Percentiles rank a stretch among this genome's conserved stretches.
phyloP scores from a whole-genome alignment of 1,140 invertebrate species.

The Pristionchus pacificus region DNA sequence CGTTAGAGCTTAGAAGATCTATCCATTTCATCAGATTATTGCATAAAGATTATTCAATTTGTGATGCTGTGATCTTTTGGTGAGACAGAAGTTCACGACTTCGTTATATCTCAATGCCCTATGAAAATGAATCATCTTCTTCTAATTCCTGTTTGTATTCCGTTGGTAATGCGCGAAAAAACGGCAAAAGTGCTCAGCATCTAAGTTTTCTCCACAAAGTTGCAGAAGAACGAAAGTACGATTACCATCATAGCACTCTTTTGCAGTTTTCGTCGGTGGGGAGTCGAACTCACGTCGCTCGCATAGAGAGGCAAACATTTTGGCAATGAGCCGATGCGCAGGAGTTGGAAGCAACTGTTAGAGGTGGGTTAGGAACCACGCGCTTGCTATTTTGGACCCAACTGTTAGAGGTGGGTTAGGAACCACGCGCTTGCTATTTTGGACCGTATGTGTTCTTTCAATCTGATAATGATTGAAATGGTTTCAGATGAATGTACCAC shows the following conservation, averaged over 20 bases:
- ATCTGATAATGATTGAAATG: too few species aligned
- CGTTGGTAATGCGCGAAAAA: neutral
- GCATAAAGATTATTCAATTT: too few species aligned
- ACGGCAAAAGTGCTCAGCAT: neutral
- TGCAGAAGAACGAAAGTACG: constrained; percentile 1
- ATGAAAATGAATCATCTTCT: neutral
- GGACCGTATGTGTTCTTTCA: too few species aligned
- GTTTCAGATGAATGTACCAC: too few species aligned
- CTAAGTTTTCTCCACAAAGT: neutral
- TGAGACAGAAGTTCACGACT: neutral
- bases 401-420: neutral
- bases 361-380: neutral
- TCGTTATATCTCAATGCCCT: neutral
- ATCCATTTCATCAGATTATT: too few species aligned
- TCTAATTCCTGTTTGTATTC: neutral
- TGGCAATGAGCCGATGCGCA: neutral
- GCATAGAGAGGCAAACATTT: neutral
- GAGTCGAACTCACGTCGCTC: neutral
- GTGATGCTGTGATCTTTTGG: neutral
- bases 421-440: neutral
- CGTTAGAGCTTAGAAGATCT: too few species aligned
- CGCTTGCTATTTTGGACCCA: neutral
- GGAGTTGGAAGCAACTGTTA: neutral
- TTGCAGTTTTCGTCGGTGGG: neutral
- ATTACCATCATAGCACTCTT: neutral